Conservation (phyloP, 2,113 vertebrate genomes). For the Phalacrocorax carbo region DNA sequence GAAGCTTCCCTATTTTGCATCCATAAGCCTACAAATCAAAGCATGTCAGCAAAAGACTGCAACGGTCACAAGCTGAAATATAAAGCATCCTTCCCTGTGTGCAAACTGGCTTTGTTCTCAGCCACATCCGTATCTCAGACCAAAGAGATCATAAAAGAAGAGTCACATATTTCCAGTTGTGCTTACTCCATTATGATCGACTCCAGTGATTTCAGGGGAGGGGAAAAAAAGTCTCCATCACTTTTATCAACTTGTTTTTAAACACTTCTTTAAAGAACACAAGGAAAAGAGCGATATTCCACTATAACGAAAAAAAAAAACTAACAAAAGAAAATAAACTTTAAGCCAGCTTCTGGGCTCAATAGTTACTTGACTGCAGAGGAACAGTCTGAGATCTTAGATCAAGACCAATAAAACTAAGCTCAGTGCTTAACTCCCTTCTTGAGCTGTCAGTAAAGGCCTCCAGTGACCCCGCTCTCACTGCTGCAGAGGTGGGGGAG, state of each 20-base stretch:
- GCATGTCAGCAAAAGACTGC: background rate
- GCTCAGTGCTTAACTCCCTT: background rate
- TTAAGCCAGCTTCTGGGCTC: background rate
- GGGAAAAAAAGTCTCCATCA: background rate
- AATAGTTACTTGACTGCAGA: background rate
- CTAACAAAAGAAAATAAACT: background rate
- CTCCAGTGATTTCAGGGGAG: background rate
- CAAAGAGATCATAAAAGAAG: background rate
- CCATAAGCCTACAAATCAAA: background rate
- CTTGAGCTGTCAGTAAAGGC: background rate
- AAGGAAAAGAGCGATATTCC: background rate
- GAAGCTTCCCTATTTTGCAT: background rate
- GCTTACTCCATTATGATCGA: background rate
- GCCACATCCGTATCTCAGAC: background rate
- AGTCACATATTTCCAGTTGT: background rate
- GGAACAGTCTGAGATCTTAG: background rate
- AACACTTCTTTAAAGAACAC: background rate
- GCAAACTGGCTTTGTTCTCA: background rate
- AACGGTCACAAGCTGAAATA: background rate
- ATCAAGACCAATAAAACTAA: background rate
- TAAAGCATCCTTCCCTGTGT: background rate
- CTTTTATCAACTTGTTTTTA: background rate
- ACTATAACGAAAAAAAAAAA: background rate
- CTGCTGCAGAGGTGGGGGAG: background rate
- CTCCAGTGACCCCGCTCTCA: background rate